Base-by-base conservation (phyloP, 2,113 vertebrate genomes). In the Lynx canadensis region DNA sequence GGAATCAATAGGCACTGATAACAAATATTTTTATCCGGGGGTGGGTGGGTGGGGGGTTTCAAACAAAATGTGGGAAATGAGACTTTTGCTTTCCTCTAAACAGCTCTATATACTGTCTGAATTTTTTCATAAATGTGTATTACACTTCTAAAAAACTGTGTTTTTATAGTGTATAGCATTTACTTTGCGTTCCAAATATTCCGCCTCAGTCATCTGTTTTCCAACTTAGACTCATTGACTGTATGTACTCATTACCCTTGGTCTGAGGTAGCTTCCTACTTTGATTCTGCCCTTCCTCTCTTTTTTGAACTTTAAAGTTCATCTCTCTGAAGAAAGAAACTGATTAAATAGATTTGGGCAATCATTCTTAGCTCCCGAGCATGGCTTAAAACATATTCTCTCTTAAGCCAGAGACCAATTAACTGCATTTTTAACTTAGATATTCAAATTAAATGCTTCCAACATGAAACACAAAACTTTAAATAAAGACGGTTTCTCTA, bases 401-500 rank as follows among this genome's bases (percentile, higher is more conserved):
- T 96, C 14, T 73, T 71, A 85, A 94, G 15, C 65, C 38, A 63
- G 50, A 92, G 80, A 80, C 6, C 25, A 95, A 57, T 91, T 81
- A 73, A 74, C 68, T 55, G 21, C 82, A 89, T 89, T 91, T 96
- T 76, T 29, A 94, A 95, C 45, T 65, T 98, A 80, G 52, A 45
- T 94, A 83, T 68, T 93, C 88, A 97, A 92, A 74, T 71, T 52
- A 89, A 89, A 86, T 69, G 36, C 45, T 89, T 94, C n/a, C 31
- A 95, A 79, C 3, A 38, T 13, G 18, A 86, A 48, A 1, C 9
- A 88, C 6, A 63, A 36, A 80, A 66, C 60, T 55, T 96, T n/a
- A 92, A 83, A 66, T 93, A 66, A 93, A 91, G 38, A 50, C 23
- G 4, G 65, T 95, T 90, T 76, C 80, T 87, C 84, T 96, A 80